Evolutionary conservation across 2,113 vertebrate genomes (phyloP).

Genomic region (Cyphomyrus discorhynchus): DNA sequence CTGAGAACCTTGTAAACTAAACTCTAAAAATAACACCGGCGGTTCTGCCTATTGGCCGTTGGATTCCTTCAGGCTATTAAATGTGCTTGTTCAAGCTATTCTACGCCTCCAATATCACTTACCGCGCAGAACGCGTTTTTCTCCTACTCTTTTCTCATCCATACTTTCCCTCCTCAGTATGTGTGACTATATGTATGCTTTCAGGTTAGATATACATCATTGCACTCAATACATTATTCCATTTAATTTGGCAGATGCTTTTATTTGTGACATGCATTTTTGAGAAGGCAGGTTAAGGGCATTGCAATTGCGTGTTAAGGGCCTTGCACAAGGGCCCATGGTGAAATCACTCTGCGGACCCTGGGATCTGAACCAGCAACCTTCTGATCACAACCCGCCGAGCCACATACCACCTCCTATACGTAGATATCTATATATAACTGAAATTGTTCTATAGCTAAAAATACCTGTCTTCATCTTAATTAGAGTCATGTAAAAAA

Average conservation of each 20-base stretch:
- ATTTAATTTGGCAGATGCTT: not conserved
- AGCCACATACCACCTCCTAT: not conserved
- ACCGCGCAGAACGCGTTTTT: not conserved
- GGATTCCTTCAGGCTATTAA: not conserved
- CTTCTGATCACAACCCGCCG: not conserved
- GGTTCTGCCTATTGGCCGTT: not conserved
- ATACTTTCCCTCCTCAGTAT: not conserved
- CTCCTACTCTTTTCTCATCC: not conserved
- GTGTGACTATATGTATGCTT: not conserved
- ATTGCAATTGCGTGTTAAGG: not conserved
- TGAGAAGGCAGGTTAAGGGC: not conserved
- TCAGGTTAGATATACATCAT: not conserved
- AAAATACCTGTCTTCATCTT: not conserved
- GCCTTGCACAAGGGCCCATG: not conserved
- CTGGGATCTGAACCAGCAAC: not conserved
- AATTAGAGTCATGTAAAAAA: not conserved
- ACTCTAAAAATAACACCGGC: slow-evolving; percentile 15
- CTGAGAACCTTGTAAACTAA: slow-evolving; percentile 11
- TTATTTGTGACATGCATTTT: not conserved
- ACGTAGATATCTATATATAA: not conserved
- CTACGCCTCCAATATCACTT: slow-evolving; percentile 18
- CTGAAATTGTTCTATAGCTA: not conserved
- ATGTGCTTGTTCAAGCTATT: not conserved
- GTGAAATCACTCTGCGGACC: not conserved
- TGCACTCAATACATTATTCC: not conserved